Base-by-base conservation (phyloP, 2,797 vertebrate species). In the Graptemys geographica region DNA sequence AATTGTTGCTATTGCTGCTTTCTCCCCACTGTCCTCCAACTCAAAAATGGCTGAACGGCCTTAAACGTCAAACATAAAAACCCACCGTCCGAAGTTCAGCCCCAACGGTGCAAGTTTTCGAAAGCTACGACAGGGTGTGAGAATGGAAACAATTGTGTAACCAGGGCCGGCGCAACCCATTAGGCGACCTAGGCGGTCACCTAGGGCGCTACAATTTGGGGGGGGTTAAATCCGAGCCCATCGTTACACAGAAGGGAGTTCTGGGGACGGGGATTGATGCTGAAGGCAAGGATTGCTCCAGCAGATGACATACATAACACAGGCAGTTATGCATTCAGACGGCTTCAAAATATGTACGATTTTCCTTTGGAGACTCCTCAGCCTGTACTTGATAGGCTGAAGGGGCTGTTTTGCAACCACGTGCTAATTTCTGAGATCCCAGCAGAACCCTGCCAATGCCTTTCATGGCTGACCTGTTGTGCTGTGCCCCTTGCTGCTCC, bases 281-380 rank as follows among this genome's bases (percentile, higher is more conserved):
- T 37, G 33, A 69, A 21, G 65, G 11, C 65, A 69, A 16, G 59
- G 31, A 33, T 62, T 33, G 59, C 33, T 5, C 16, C 33, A n/a
- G 19, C 33, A 5, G n/a, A n/a, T 69, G 65, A 27, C 33, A 69
- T 21, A 2, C 0, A 2, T 4, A 19, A 53, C 27, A 57, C 1
- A 0, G 0, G 10, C 37, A 78, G 47, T 23, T 21, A 27, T 56
- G 62, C 57, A 85, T 83, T 78, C 0, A 1, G 37, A 27, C 52
- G 83, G 6, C 16, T 83, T 51, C 59, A 19, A 5, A 8, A n/a
- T 81, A 41, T 57, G 3, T 41, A 76, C 18, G 19, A 5, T 37
- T 69, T 37, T 69, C n/a, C 65, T 69, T 87, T 23, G 56, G 3
- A 78, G 11, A 23, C 2, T 49, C 81, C 28, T 21, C 37, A 27